Conservation (phyloP, 2,888 invertebrate genomes). For the Polietes domitor region DNA sequence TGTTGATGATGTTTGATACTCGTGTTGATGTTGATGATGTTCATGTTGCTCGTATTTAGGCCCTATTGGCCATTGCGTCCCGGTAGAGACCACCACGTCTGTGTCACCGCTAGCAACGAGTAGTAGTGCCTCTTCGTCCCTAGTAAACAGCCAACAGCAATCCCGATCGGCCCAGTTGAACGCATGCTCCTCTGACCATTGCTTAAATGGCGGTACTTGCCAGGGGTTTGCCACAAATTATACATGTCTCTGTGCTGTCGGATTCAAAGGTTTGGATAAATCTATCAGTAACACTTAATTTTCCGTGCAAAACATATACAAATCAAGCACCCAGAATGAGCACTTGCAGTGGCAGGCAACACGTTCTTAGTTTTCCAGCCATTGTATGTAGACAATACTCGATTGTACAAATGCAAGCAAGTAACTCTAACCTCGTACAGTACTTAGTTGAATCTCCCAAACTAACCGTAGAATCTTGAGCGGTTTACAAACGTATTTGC, state of each 20-base stretch:
- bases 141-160: constrained; percentile 66
- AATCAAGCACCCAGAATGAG: constrained; percentile 11
- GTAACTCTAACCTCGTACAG: neutral
- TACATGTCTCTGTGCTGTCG: constrained; percentile 87
- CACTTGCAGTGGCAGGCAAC: constrained; percentile 8
- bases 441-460: neutral
- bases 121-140: constrained; percentile 56
- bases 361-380: too few relatives aligned
- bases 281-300: constrained; percentile 46
- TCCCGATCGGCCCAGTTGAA: constrained; percentile 79
- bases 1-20: constrained; percentile 19
- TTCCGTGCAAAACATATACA: neutral
- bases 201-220: constrained; percentile 89
- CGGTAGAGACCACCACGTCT: constrained; percentile 71
- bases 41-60: constrained; percentile 71
- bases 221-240: constrained; percentile 84
- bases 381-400: constrained; percentile 1
- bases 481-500: neutral
- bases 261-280: constrained; percentile 84
- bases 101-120: constrained; percentile 69
- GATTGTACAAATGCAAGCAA: neutral
- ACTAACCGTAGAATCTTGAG: neutral
- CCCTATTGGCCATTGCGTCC: constrained; percentile 80
- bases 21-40: constrained; percentile 30
- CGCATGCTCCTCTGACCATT: constrained; percentile 82